Evolutionary conservation across 2,797 vertebrate genomes (phyloP), one percentile per base, ranked within the genome.

Genomic region (Hemibagrus guttatus): DNA sequence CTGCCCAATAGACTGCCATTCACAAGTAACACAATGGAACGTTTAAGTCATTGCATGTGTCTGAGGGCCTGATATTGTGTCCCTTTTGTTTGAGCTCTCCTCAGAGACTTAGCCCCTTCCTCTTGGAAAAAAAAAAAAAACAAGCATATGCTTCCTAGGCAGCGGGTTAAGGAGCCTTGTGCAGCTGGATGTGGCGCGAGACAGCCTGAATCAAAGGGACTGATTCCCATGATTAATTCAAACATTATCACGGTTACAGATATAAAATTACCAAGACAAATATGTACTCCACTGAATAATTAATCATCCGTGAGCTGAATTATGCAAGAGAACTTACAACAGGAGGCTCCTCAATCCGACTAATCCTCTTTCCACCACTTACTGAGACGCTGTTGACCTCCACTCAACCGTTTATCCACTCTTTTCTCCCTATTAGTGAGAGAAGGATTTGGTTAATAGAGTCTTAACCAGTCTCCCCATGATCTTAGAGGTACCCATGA

Each of bases 1-100:
- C 93, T 88, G 92, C 95, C 97, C 96, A 98, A 97, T 96, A 93
- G 94, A 89, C 89, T 89, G 93, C 97, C 96, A 97, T 99, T 99
- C 97, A 98, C 96, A 96, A 97, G 96, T 96, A 94, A 96, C 96
- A 99, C 97, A 98, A 98, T 97, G 91, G 97, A 95, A 96, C 95
- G 95, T 98, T 99, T 97, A 98, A 99, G 97, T 96, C 97, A 97
- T 96, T 93, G 95, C 94, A 95, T 85, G 96, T 94, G 95, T 96
- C 95, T 96, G 95, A 96, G 94, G 95, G 95, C 93, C 95, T 94
- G 95, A 95, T 87, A 96, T 95, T 95, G 96, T 92, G 84, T 96
- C 94, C 95, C 96, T 98, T 91, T 98, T 99, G 97, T 99, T 94
- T 90, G 26, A 31, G 87, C 71, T 89, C 93, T 97, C 96, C 93